These are phyloP conservation scores for Harpagoxenus sublaevis DNA, from an alignment of 2,888 invertebrate genomes.

Conservation along the genomic window DNA sequence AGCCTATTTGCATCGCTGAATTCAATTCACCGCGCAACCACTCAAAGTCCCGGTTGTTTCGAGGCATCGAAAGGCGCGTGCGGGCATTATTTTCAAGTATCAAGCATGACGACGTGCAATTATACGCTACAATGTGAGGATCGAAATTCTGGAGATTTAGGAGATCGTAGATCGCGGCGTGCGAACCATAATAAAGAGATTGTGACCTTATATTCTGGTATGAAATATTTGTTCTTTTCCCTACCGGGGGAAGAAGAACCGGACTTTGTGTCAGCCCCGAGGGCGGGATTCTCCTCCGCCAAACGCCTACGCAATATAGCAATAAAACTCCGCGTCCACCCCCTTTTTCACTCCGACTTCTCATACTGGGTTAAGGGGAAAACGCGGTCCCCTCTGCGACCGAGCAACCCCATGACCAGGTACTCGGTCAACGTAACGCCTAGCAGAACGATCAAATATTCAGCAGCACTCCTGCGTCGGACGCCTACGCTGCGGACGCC, in stretches of 20 bases:
- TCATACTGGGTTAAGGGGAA: conserved; percentile 60
- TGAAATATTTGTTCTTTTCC: conserved; percentile 48
- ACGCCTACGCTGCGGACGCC: conserved; percentile 21
- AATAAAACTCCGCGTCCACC: conserved; percentile 59
- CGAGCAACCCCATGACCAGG: conserved; percentile 63
- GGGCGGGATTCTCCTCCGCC: conserved; percentile 9
- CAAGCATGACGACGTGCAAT: conserved; percentile 40
- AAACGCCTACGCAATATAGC: conserved; percentile 44
- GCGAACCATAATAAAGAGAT: conserved; percentile 15
- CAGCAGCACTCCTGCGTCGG: conserved; percentile 64
- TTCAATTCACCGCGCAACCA: conserved; percentile 51
- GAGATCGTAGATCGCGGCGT: conserved; percentile 20
- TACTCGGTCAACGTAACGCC: conserved; percentile 74
- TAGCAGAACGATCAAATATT: conserved; percentile 75
- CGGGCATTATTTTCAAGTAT: conserved; percentile 38
- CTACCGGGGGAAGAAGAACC: conserved; percentile 8
- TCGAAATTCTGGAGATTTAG: conserved; percentile 16
- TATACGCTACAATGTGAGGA: neutral
- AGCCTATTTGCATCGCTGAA: conserved; percentile 69
- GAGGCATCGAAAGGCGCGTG: conserved; percentile 28
- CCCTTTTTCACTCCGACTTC: conserved; percentile 39
- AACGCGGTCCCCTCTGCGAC: conserved; percentile 38
- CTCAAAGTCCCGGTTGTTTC: conserved; percentile 54
- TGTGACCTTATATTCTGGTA: neutral
- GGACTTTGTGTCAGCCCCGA: conserved; percentile 19